Evolutionary conservation across 2,888 invertebrate species (phyloP).

Genomic region (Phyto melanocephala): DNA sequence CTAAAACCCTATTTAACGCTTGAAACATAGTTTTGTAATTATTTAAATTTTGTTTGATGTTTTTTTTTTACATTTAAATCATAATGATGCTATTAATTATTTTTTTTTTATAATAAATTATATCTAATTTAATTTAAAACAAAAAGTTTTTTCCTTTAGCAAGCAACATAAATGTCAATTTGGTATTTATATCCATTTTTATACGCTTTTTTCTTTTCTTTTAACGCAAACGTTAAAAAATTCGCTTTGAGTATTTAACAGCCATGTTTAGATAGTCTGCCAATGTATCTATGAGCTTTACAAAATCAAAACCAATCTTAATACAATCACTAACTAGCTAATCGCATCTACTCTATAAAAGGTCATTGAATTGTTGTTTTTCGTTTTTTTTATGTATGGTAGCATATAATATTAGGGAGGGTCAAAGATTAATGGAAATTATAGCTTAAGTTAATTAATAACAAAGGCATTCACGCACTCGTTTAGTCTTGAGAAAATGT

Average conservation of each 20-base stretch:
- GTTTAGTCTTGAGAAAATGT: too few relatives aligned
- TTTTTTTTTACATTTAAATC: too few relatives aligned
- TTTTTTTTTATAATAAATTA: too few relatives aligned
- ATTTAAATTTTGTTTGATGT: too few relatives aligned
- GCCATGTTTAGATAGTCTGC: background rate
- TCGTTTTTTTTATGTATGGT: too few relatives aligned
- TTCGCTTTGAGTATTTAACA: background rate
- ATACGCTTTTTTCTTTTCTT: background rate
- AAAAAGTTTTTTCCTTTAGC: background rate
- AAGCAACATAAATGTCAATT: too few relatives aligned
- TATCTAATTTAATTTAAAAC: background rate
- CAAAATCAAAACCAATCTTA: conserved; percentile 10
- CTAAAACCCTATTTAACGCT: conserved; percentile 1
- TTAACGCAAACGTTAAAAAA: background rate
- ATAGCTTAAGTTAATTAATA: too few relatives aligned
- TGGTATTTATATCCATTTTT: too few relatives aligned
- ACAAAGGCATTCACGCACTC: too few relatives aligned
- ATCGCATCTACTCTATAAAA: conserved; percentile 60
- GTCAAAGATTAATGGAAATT: background rate
- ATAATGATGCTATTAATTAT: too few relatives aligned
- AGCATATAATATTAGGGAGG: background rate
- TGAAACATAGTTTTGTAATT: conserved; percentile 4
- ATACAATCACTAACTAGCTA: background rate
- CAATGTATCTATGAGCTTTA: background rate
- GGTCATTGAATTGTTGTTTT: conserved; percentile 60